Conservation (phyloP, 2,113 vertebrate genomes). For the Chaetodon trifascialis region DNA sequence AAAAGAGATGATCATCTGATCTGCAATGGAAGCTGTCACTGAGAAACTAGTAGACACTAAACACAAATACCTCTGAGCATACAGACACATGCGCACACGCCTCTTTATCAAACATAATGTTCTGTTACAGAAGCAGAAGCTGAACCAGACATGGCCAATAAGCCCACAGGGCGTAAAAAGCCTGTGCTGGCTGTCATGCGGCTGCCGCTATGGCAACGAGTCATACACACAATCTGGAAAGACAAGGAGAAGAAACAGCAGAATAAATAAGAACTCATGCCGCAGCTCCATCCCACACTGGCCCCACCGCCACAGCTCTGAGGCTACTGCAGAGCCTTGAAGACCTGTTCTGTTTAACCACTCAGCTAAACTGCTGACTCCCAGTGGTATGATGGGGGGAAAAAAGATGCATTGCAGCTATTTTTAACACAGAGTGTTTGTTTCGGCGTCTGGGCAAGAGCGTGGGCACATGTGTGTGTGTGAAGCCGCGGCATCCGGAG, state of each 20-base stretch:
- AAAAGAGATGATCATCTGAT: conserved; percentile 76
- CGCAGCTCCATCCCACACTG: conserved; percentile 8
- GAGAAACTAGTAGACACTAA: conserved; percentile 34
- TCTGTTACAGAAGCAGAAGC: conserved; percentile 50
- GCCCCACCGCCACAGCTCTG: conserved; percentile 29
- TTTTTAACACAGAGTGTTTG: conserved; percentile 69
- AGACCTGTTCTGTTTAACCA: conserved; percentile 54
- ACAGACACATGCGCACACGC: conserved; percentile 20
- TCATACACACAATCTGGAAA: conserved; percentile 67
- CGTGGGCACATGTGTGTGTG: conserved; percentile 43
- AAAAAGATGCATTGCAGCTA: conserved; percentile 57
- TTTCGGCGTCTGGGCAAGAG: conserved; percentile 45
- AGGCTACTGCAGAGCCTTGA: conserved; percentile 34
- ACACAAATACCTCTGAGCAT: conserved; percentile 35
- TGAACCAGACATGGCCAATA: conserved; percentile 57
- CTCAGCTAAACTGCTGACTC: conserved; percentile 68
- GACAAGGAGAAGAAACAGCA: conserved; percentile 31
- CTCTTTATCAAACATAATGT: conserved; percentile 52
- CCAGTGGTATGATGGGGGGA: conserved; percentile 43
- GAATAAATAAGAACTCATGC: conserved; percentile 44
- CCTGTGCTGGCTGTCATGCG: conserved; percentile 56
- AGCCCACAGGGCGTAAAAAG: conserved; percentile 47
- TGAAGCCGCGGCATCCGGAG: conserved; percentile 59
- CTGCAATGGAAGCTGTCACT: conserved; percentile 54
- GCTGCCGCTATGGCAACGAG: conserved; percentile 54